Base-by-base conservation (phyloP, 53 echinoderm and acorn worm genomes). In the Holothuria scabra region DNA sequence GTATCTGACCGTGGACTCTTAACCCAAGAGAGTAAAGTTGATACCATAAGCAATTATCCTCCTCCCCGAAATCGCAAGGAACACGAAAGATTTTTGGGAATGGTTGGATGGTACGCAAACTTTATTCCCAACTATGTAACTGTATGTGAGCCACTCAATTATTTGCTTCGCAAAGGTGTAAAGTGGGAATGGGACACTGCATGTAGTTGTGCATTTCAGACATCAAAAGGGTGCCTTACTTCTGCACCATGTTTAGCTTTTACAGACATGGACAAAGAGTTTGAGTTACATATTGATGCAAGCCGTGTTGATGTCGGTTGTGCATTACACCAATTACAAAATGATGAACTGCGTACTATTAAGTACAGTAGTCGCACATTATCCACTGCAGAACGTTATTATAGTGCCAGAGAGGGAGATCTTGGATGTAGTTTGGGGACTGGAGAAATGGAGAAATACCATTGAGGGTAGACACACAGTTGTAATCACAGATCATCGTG, bases 401-500 rank as follows among this genome's bases (percentile, higher is more conserved):
- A 90, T 62, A 79, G 67, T 26, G 72, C 90, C 12, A 86, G 82
- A 90, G 55, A 49, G 55, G 58, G 81, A 80, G 58, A 79, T 64
- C 38, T 34, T 80, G 3, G 87, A 83, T 16, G 65, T 88, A 20
- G 55, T 84, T 10, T 88, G 88, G 88, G 88, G 83, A 0, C 28
- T 85, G 38, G 85, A 88, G 65, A 88, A 88, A 56, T 88, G 88
- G 88, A 41, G 83, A 12, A 21, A 34, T 31, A 62, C 63, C 83
- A 12, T 76, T 25, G 76, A 76, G 46, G 76, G 76, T 52, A 41
- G 28, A 48, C 76, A 41, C 19, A 44, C 79, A 23, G 69, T 67
- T 61, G 71, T 59, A 4, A 74, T 71, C 33, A 89, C 80, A 10
- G 90, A 90, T 46, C 85, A 90, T 49, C 90, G 86, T 32, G 89